Evolutionary conservation across 1,140 invertebrate species (phyloP), one percentile per base, ranked within the genome.

Genomic region (Temnothorax longispinosus): DNA sequence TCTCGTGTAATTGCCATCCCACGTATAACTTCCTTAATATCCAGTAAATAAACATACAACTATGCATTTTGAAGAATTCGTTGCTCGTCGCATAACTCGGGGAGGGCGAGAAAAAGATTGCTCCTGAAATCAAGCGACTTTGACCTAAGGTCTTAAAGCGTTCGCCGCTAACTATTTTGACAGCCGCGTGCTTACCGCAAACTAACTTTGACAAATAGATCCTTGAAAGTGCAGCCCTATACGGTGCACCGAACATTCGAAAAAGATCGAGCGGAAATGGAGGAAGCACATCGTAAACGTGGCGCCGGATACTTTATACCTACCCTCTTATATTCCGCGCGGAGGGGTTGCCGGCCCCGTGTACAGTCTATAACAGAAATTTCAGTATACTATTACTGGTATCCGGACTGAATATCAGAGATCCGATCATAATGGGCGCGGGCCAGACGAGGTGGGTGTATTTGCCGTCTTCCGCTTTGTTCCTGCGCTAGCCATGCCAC

Each of bases 271-370:
- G 82, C 75, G 87, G 87, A 89, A 89, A 81, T 75, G 69, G 75
- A 86, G 87, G 87, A 88, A 89, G 82, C 88, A 89, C 82, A 88
- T 88, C 87, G 87, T 89, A 89, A 89, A 89, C 54, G 75, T 74
- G 87, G 82, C 88, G 67, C 82, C 69, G 47, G 88, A 88, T 89
- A 89, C 87, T 89, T 89, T 89, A 89, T 89, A 89, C 52, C 81
- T 88, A 81, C 82, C 67, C 84, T 85, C 84, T 89, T 89, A 88
- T 81, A 88, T 86, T 81, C 47, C 47, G 32, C 21, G 60, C 65
- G 54, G 60, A 18, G 35, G 44, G 32, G 67, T 64, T 62, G 50
- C 85, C 32, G 58, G 56, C 27, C 54, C 65, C 54, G 27, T 52
- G 87, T 88, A 78, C 75, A 86, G 85, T 82, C 85, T 71, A 80